Percentiles rank a stretch among this genome's conserved stretches.
Conservation (phyloP, 1,140 invertebrate genomes). For the Tetramorium parvispinum region DNA sequence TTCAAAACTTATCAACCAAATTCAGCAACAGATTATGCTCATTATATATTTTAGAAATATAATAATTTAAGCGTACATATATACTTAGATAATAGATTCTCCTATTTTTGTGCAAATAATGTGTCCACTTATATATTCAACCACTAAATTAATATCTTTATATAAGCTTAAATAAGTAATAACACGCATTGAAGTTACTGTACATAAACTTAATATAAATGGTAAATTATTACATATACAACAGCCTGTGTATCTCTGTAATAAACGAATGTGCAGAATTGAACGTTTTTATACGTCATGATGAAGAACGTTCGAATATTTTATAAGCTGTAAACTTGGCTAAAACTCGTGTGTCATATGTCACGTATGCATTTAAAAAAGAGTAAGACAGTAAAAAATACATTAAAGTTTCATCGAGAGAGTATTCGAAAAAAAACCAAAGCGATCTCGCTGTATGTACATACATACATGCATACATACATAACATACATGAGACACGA, state of each 20-base stretch:
- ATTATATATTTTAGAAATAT: not conserved
- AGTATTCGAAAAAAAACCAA: not conserved
- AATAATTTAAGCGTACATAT: not conserved
- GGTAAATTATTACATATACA: slow-evolving; percentile 7
- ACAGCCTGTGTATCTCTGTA: not conserved
- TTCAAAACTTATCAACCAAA: not conserved
- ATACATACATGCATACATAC: too few relatives aligned
- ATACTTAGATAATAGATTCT: not conserved
- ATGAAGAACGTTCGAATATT: not conserved
- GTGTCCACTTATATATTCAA: not conserved
- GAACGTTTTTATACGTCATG: not conserved
- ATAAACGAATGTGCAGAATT: not conserved
- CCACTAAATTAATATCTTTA: not conserved
- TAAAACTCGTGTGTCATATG: not conserved
- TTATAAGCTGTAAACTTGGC: not conserved
- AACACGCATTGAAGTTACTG: not conserved
- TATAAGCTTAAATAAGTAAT: not conserved
- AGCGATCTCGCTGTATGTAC: not conserved
- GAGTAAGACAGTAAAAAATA: not conserved
- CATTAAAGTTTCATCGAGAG: not conserved
- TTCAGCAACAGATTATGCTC: not conserved
- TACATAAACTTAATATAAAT: slow-evolving; percentile 33
- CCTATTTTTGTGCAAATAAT: slow-evolving; percentile 13
- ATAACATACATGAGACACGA: not conserved
- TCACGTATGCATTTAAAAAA: not conserved